Evolutionary conservation across 1,140 invertebrate genomes (phyloP).

Genomic region (Sitophilus oryzae): DNA sequence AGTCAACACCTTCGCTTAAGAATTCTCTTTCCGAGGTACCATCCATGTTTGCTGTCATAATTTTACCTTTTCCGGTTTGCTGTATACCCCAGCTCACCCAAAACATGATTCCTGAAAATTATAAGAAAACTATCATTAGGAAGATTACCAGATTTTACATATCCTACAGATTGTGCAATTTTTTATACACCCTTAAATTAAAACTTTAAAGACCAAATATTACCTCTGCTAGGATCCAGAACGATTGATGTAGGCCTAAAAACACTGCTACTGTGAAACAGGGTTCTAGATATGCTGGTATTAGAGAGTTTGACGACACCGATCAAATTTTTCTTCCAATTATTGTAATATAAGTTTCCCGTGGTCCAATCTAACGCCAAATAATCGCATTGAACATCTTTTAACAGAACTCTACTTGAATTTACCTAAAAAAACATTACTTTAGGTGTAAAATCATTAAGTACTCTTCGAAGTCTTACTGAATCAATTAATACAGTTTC

Average conservation of each 20-base stretch:
- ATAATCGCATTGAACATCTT: slow-evolving; percentile 62
- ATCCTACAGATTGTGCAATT: too few species aligned
- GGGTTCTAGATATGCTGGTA: slow-evolving; percentile 47
- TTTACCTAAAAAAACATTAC: slow-evolving; percentile 15
- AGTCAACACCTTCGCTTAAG: slow-evolving; percentile 56
- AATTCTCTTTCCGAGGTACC: slow-evolving; percentile 56
- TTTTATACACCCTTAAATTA: not conserved
- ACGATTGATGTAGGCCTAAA: slow-evolving; percentile 60
- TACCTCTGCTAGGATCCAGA: slow-evolving; percentile 55
- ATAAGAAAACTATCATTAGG: too few species aligned
- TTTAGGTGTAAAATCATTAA: not conserved
- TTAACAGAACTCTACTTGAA: slow-evolving; percentile 27
- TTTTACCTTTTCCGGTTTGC: slow-evolving; percentile 48
- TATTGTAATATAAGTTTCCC: slow-evolving; percentile 78
- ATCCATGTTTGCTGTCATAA: slow-evolving; percentile 76
- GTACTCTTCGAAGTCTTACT: slow-evolving; percentile 11
- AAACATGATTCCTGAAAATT: slow-evolving; percentile 55
- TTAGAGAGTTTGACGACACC: slow-evolving; percentile 56
- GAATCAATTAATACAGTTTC: slow-evolving; percentile 30
- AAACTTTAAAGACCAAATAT: not conserved
- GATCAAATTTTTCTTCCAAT: slow-evolving; percentile 57
- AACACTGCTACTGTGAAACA: slow-evolving; percentile 49
- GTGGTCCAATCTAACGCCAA: slow-evolving; percentile 74
- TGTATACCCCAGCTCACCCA: slow-evolving; percentile 72
- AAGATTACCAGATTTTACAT: too few species aligned